phyloP scores from a whole-genome alignment of 2,888 invertebrate species.

The Hyposoter didymator region DNA sequence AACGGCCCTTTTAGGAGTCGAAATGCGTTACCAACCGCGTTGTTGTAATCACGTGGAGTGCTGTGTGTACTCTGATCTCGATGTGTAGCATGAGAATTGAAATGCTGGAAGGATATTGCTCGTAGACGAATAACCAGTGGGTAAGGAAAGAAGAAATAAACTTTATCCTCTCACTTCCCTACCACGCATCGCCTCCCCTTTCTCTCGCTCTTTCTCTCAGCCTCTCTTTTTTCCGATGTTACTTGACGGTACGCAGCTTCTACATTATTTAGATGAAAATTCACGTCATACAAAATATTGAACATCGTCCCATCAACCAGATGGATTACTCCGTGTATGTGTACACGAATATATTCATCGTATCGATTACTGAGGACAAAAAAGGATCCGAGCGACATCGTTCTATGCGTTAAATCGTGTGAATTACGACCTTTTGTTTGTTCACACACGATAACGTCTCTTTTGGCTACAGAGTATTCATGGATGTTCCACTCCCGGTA shows the following conservation, averaged over 20 bases:
- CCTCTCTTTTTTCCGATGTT: not conserved
- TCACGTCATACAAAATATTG: conserved; percentile 41
- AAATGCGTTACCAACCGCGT: conserved; percentile 56
- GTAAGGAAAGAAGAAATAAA: conserved; percentile 27
- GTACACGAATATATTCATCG: not conserved
- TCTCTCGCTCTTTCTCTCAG: not conserved
- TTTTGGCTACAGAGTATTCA: not conserved
- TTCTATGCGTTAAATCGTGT: conserved; percentile 3
- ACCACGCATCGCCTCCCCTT: not conserved
- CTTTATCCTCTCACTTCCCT: conserved; percentile 21
- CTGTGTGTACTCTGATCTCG: not conserved
- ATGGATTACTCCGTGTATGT: conserved; percentile 25
- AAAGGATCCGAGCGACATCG: not conserved
- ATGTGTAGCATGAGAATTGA: conserved; percentile 44
- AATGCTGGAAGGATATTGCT: conserved; percentile 31
- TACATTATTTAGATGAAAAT: conserved; percentile 34
- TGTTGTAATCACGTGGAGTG: conserved; percentile 57
- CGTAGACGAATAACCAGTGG: conserved; percentile 3
- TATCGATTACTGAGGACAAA: not conserved
- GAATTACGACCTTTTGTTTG: conserved; percentile 37
- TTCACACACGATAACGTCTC: conserved; percentile 4
- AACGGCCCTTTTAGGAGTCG: conserved; percentile 30
- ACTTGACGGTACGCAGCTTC: conserved; percentile 14
- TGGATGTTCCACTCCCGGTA: not conserved
- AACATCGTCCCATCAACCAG: conserved; percentile 38